Conservation (phyloP, 2,113 vertebrate species). For the Heptranchias perlo region DNA sequence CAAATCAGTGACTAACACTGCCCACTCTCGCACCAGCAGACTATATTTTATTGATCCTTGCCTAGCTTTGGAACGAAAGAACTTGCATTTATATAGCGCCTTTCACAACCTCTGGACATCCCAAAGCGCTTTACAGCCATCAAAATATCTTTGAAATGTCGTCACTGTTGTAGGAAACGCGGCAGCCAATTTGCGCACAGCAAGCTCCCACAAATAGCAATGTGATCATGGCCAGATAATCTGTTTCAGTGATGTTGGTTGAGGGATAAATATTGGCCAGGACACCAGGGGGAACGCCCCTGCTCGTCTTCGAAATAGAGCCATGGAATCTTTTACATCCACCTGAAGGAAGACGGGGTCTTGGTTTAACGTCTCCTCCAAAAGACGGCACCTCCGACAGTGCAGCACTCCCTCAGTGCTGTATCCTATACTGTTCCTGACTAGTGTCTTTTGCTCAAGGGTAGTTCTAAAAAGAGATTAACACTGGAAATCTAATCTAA, state of each 20-base stretch:
- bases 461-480: neutral
- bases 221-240: neutral
- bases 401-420: neutral
- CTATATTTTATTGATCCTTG: neutral
- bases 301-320: neutral
- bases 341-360: neutral
- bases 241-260: neutral
- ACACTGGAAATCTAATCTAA: neutral
- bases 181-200: neutral
- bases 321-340: neutral
- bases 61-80: neutral
- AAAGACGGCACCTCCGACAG: neutral
- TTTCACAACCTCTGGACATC: neutral
- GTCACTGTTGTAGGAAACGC: neutral
- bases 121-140: neutral
- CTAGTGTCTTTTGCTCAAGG: neutral
- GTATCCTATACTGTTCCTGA: neutral
- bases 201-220: neutral
- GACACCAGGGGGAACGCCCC: neutral
- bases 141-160: neutral
- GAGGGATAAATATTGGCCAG: neutral
- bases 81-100: neutral
- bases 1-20: neutral
- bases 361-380: neutral
- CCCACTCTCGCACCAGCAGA: neutral